Conservation (phyloP, 2,113 vertebrate species). For the Silurus glanis region DNA sequence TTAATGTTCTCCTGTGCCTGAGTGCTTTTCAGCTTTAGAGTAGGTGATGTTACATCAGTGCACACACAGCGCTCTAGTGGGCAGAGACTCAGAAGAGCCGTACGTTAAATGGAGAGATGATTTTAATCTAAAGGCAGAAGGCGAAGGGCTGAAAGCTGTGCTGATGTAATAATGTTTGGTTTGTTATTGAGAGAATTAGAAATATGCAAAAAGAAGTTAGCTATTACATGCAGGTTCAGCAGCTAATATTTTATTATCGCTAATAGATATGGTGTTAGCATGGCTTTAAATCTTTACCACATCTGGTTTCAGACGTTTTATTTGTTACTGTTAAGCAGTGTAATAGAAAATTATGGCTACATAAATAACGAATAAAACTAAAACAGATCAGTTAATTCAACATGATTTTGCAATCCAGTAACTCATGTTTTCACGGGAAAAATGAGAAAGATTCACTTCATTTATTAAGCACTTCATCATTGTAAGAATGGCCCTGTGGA, state of each 20-base stretch:
- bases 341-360: background rate
- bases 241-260: background rate
- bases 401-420: too few relatives aligned
- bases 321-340: background rate
- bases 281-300: background rate
- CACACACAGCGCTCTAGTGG: conserved; percentile 4
- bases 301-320: background rate
- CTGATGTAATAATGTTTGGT: conserved; percentile 36
- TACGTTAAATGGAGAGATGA: conserved; percentile 43
- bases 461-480: background rate
- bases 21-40: background rate
- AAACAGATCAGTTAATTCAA: background rate
- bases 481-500: background rate
- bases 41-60: background rate
- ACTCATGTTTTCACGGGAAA: background rate
- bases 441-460: background rate
- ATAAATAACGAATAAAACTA: background rate
- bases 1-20: conserved; percentile 2
- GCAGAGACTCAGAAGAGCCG: conserved; percentile 25
- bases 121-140: conserved; percentile 52
- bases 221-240: background rate
- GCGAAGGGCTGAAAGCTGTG: conserved; percentile 22
- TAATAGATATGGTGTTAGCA: background rate
- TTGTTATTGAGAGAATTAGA: background rate
- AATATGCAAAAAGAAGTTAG: background rate